Percentiles rank a stretch among this genome's conserved stretches.
phyloP scores from a whole-genome alignment of 2,888 invertebrate genomes.

The Aquatica leii region DNA sequence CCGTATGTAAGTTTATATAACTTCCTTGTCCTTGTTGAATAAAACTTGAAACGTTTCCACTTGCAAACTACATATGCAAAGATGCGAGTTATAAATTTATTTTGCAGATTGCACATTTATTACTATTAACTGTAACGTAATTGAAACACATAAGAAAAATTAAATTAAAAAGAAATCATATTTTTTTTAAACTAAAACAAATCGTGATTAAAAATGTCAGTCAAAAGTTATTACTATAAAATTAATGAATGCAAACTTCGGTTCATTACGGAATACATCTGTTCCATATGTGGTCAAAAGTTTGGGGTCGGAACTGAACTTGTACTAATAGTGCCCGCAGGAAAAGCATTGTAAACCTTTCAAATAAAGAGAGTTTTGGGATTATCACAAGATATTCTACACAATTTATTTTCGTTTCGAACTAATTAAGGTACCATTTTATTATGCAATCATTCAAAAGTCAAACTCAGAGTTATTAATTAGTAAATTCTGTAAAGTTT shows the following conservation, averaged over 20 bases:
- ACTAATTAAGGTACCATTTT: no score
- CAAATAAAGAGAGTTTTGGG: constrained; percentile 15
- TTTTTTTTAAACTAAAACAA: neutral
- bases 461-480: no score
- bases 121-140: neutral
- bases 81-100: constrained; percentile 20
- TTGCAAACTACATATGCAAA: constrained; percentile 37
- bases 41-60: constrained; percentile 33
- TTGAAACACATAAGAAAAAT: neutral
- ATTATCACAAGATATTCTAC: constrained; percentile 22
- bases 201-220: constrained; percentile 31
- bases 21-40: constrained; percentile 48
- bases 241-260: constrained; percentile 38
- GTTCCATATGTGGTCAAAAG: constrained; percentile 39
- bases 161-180: no score
- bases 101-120: constrained; percentile 7
- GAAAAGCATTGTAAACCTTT: constrained; percentile 29
- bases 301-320: constrained; percentile 32
- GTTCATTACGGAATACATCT: constrained; percentile 41
- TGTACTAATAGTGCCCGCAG: constrained; percentile 32
- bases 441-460: no score
- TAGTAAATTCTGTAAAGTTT: no score
- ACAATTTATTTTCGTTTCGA: neutral
- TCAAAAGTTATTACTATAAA: constrained; percentile 31
- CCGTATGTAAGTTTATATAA: constrained; percentile 55